A percentile compares a stretch with the other conserved stretches of the same genome.
Conservation (phyloP, 2,797 vertebrate species). For the Lophura swinhoii region DNA sequence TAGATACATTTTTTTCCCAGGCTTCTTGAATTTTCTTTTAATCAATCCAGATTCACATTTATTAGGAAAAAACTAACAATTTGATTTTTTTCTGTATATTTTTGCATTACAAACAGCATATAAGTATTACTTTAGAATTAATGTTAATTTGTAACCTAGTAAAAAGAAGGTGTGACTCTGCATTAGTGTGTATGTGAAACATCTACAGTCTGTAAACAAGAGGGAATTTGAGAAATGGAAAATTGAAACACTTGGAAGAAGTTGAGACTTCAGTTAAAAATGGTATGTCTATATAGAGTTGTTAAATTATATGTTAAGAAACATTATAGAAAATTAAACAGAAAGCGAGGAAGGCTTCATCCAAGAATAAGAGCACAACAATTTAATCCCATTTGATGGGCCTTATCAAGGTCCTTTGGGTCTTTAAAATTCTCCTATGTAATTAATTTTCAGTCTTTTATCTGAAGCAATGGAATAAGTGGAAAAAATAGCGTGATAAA, state of each 20-base stretch:
- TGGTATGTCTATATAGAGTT: not conserved
- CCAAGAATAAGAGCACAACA: not conserved
- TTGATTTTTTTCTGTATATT: not conserved
- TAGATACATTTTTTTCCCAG: not conserved
- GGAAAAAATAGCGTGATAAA: not conserved
- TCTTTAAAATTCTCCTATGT: not conserved
- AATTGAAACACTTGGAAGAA: not conserved
- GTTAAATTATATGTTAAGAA: not conserved
- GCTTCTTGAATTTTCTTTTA: not conserved
- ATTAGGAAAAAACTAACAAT: not conserved
- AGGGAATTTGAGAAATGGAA: not conserved
- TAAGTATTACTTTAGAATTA: not conserved
- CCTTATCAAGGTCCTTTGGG: not conserved
- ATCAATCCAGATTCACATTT: not conserved
- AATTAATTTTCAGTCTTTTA: not conserved
- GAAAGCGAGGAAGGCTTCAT: not conserved
- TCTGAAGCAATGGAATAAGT: not conserved
- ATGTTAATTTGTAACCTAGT: not conserved
- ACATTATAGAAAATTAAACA: not conserved
- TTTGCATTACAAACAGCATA: not conserved
- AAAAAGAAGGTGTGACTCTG: not conserved
- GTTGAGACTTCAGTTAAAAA: not conserved
- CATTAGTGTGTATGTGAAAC: not conserved
- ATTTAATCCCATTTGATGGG: not conserved
- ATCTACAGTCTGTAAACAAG: not conserved